Evolutionary conservation across 2,797 vertebrate genomes (phyloP).

Genomic region (Acrossocheilus wenchowensis): DNA sequence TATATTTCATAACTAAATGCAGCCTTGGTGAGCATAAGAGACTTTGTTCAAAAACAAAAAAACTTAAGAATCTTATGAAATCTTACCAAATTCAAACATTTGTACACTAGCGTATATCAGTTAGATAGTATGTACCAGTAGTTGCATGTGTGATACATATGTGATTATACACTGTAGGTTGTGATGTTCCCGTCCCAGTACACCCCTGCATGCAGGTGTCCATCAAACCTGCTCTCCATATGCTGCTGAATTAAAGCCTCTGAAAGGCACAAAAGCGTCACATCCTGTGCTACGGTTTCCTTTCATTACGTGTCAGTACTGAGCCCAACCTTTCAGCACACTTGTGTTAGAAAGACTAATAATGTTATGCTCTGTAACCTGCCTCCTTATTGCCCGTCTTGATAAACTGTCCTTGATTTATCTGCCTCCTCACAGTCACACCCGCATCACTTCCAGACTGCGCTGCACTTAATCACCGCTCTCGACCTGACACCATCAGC

Average conservation of each 20-base stretch:
- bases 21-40: not conserved
- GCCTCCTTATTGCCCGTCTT: slow-evolving; percentile 45
- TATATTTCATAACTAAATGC: not conserved
- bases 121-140: not conserved
- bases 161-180: not conserved
- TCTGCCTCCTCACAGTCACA: slow-evolving; percentile 47
- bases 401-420: slow-evolving; percentile 59
- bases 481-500: slow-evolving; percentile 36
- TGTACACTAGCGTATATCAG: not conserved
- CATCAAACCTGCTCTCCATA: not conserved
- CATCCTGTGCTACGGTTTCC: slow-evolving; percentile 7
- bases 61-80: not conserved
- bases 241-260: not conserved
- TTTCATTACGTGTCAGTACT: slow-evolving; percentile 38
- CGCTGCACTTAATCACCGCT: slow-evolving; percentile 42
- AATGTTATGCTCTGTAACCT: slow-evolving; percentile 55
- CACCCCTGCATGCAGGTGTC: not conserved
- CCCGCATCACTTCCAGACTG: slow-evolving; percentile 23
- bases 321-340: slow-evolving; percentile 41
- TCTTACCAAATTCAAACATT: not conserved
- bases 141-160: not conserved
- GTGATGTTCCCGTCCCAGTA: not conserved
- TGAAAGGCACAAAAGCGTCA: slow-evolving; percentile 22
- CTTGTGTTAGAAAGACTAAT: slow-evolving; percentile 57
- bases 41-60: not conserved